Conservation (phyloP, 1,140 invertebrate genomes). For the Euura lappo region DNA sequence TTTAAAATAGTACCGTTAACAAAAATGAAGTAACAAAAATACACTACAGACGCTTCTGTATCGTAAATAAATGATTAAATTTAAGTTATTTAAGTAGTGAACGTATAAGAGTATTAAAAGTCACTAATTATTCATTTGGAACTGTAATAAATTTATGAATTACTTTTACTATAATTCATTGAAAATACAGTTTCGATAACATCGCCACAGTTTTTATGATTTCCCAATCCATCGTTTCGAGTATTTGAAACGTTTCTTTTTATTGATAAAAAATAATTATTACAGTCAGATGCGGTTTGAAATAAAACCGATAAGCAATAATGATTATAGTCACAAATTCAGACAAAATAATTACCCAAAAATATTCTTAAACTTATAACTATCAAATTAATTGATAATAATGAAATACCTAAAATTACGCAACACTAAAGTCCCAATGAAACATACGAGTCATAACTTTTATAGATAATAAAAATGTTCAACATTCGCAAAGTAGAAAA, state of each 20-base stretch:
- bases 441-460: no score
- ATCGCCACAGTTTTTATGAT: no score
- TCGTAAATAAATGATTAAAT: not conserved
- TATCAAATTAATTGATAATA: no score
- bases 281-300: not conserved
- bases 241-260: not conserved
- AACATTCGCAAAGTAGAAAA: no score
- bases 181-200: not conserved
- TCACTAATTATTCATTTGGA: not conserved
- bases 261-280: slow-evolving; percentile 1
- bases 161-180: not conserved
- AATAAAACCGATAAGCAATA: not conserved
- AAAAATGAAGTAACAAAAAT: no score
- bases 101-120: not conserved
- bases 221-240: no score
- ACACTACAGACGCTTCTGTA: not conserved
- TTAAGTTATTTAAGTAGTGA: not conserved
- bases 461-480: no score
- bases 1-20: no score
- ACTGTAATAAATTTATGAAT: not conserved
- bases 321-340: not conserved
- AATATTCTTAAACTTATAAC: no score
- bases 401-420: no score
- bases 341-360: no score
- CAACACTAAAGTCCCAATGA: no score